A percentile compares a stretch with the other conserved stretches of the same genome.
Evolutionary conservation across 1,140 invertebrate species (phyloP).

Genomic region (Solen grandis): DNA sequence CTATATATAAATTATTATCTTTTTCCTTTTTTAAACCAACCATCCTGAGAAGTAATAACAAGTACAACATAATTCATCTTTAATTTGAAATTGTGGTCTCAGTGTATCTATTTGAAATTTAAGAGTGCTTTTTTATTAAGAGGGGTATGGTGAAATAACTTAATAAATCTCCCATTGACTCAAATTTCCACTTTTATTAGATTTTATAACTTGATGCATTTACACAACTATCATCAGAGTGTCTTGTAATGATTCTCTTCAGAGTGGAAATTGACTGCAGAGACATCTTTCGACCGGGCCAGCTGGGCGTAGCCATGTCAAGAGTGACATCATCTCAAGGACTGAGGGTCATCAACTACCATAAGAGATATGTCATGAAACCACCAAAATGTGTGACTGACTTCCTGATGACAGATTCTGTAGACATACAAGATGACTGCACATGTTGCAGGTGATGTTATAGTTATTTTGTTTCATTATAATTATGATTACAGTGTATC

Average conservation of each 20-base stretch:
- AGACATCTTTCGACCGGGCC: conserved; percentile 13
- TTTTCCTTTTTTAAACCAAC: too few relatives aligned
- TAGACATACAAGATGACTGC: background rate
- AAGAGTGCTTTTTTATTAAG: too few relatives aligned
- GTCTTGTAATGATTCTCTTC: background rate
- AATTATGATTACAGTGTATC: too few relatives aligned
- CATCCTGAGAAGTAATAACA: background rate
- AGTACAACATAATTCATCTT: background rate
- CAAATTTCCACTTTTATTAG: background rate
- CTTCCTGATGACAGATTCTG: background rate
- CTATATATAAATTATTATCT: too few relatives aligned
- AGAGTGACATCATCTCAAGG: background rate
- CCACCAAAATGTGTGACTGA: conserved; percentile 19
- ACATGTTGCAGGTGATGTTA: background rate
- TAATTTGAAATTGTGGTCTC: background rate
- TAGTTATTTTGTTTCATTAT: too few relatives aligned
- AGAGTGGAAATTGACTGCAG: conserved; percentile 15
- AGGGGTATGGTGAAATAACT: background rate
- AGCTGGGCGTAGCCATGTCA: conserved; percentile 11
- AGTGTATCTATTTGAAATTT: too few relatives aligned
- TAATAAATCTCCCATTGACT: background rate
- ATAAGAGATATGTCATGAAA: conserved; percentile 4
- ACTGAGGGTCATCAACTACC: conserved; percentile 16
- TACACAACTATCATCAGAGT: too few relatives aligned
- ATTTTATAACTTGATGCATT: too few relatives aligned